These are phyloP conservation scores for Hormaphis cornu DNA, from an alignment of 1,140 invertebrate species.

Conservation along the genomic window DNA sequence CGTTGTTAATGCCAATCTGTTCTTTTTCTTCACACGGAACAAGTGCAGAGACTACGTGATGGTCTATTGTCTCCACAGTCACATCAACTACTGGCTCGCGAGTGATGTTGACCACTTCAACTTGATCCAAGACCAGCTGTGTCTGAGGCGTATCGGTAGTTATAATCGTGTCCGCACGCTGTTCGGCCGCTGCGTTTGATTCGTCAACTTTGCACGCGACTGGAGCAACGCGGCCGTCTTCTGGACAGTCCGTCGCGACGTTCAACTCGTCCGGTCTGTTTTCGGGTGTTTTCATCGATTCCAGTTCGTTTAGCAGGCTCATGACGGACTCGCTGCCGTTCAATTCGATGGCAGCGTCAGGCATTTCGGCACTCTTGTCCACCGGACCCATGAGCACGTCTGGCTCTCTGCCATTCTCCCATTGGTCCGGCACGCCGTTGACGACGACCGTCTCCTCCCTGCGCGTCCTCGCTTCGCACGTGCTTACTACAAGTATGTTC, in stretches of 20 bases:
- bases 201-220: background rate
- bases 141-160: background rate
- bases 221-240: background rate
- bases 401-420: constrained; percentile 33
- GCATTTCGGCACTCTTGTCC: background rate
- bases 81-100: background rate
- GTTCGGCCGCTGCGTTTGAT: background rate
- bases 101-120: too few species aligned
- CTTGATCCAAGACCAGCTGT: background rate
- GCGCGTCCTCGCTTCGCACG: constrained; percentile 57
- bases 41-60: background rate
- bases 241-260: background rate
- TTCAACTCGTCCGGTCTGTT: constrained; percentile 1
- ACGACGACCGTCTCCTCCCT: constrained; percentile 28
- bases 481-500: constrained; percentile 89
- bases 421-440: constrained; percentile 33
- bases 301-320: constrained; percentile 10
- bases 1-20: background rate
- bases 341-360: background rate
- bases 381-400: constrained; percentile 12
- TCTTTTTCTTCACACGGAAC: background rate
- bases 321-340: constrained; percentile 17
- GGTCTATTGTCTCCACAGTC: background rate
- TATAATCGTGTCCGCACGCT: background rate
- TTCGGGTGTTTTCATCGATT: constrained; percentile 28